These are phyloP conservation scores for Teleiodes luculella DNA, from an alignment of 2,888 invertebrate species.

Conservation along the genomic window DNA sequence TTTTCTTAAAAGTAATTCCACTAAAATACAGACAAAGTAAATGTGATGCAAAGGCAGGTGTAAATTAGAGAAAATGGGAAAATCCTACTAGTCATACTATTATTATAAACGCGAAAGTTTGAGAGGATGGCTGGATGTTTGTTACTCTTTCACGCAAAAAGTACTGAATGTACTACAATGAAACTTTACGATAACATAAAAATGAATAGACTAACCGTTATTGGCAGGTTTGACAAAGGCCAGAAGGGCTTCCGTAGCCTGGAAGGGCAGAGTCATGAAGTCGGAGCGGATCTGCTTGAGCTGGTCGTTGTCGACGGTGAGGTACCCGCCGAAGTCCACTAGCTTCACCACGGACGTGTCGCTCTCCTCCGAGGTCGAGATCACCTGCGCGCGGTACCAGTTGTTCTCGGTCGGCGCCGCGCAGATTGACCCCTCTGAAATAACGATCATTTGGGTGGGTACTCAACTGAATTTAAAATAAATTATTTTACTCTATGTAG, in stretches of 20 bases:
- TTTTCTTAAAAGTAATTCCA: neutral
- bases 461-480: too few relatives aligned
- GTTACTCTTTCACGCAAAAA: too few relatives aligned
- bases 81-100: neutral
- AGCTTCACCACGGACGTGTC: slow-evolving; percentile 90
- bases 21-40: too few relatives aligned
- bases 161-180: too few relatives aligned
- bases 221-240: slow-evolving; percentile 90
- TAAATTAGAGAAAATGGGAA: neutral
- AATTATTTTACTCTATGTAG: too few relatives aligned
- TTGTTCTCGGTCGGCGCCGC: slow-evolving; percentile 89
- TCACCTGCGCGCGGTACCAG: slow-evolving; percentile 94
- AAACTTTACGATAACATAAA: neutral
- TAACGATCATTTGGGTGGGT: slow-evolving; percentile 8
- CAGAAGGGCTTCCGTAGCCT: slow-evolving; percentile 96
- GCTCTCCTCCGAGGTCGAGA: slow-evolving; percentile 82
- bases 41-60: too few relatives aligned
- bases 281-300: slow-evolving; percentile 96
- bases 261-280: slow-evolving; percentile 96
- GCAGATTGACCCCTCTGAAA: slow-evolving; percentile 90
- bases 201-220: slow-evolving; percentile 71
- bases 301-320: slow-evolving; percentile 84
- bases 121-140: too few relatives aligned
- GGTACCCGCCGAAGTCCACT: slow-evolving; percentile 97
- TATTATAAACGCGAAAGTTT: too few relatives aligned